phyloP scores from a whole-genome alignment of 2,797 vertebrate species.

The Psittacula derbiana region DNA sequence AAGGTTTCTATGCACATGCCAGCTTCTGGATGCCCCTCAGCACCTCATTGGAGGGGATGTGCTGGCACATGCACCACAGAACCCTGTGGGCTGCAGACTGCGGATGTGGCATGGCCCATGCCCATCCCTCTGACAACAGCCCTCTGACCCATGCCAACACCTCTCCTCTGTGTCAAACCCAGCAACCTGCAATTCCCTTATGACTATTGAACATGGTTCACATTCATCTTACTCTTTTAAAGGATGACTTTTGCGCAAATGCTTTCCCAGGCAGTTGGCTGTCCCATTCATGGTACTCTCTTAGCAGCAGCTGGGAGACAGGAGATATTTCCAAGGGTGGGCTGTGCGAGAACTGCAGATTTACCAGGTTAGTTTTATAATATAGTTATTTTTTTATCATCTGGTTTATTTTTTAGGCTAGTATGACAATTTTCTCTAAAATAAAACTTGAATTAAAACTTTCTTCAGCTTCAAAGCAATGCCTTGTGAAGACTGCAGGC shows the following conservation, averaged over 20 bases:
- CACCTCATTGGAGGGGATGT: neutral
- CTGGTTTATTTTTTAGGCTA: neutral
- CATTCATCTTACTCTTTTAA: neutral
- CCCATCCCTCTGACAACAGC: neutral
- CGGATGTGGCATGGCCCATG: neutral
- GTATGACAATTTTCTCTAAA: neutral
- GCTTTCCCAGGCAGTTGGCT: neutral
- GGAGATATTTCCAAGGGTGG: neutral
- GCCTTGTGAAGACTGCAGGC: neutral
- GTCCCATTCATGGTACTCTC: neutral
- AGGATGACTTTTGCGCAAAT: neutral
- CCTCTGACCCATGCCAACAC: neutral
- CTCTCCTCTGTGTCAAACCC: neutral
- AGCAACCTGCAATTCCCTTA: neutral
- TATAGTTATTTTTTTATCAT: neutral
- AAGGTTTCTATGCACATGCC: neutral
- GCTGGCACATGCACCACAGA: neutral
- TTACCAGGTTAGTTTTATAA: neutral
- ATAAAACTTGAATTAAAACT: neutral
- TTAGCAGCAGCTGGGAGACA: neutral
- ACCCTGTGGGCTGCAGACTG: neutral
- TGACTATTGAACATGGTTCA: neutral
- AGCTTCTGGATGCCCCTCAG: neutral
- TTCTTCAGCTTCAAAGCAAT: neutral
- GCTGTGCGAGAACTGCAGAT: neutral